A percentile compares a stretch with the other conserved stretches of the same genome.
Evolutionary conservation across 2,888 invertebrate species (phyloP).

Genomic region (Diplolepis rosae): DNA sequence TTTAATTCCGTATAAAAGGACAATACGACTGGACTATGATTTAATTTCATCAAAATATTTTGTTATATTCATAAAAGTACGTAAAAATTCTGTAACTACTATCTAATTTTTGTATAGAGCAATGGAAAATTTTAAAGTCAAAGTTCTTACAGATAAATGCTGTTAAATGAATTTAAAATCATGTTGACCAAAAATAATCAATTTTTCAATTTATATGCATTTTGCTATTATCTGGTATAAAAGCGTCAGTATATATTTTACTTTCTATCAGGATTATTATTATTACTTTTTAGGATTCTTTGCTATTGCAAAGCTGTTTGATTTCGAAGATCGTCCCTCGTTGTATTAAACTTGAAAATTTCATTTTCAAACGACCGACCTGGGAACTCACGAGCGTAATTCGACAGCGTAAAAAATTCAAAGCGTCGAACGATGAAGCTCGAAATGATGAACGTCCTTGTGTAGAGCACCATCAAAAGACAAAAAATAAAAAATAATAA

Average conservation of each 20-base stretch:
- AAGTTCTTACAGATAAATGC: too few relatives aligned
- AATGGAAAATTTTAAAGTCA: too few relatives aligned
- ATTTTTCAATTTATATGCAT: neutral
- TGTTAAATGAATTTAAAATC: neutral
- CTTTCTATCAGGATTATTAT: neutral
- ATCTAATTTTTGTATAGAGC: too few relatives aligned
- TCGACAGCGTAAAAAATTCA: slow-evolving; percentile 24
- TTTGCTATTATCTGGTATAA: neutral
- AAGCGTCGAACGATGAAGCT: slow-evolving; percentile 19
- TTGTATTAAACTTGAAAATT: slow-evolving; percentile 23
- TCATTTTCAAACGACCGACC: slow-evolving; percentile 10
- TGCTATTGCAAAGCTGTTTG: slow-evolving; percentile 16
- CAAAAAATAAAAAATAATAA: neutral
- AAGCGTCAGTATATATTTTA: neutral
- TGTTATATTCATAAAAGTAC: too few relatives aligned
- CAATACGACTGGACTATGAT: too few relatives aligned
- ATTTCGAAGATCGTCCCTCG: slow-evolving; percentile 11
- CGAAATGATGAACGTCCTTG: slow-evolving; percentile 19
- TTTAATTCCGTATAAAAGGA: too few relatives aligned
- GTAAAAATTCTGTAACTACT: too few relatives aligned
- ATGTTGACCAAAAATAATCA: neutral
- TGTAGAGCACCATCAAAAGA: neutral
- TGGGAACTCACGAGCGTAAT: slow-evolving; percentile 14
- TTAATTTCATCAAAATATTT: too few relatives aligned
- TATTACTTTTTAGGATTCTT: neutral